Evolutionary conservation across 2,888 invertebrate genomes (phyloP), one percentile per base, ranked within the genome.

Genomic region (Omphaloscelis lunosa): DNA sequence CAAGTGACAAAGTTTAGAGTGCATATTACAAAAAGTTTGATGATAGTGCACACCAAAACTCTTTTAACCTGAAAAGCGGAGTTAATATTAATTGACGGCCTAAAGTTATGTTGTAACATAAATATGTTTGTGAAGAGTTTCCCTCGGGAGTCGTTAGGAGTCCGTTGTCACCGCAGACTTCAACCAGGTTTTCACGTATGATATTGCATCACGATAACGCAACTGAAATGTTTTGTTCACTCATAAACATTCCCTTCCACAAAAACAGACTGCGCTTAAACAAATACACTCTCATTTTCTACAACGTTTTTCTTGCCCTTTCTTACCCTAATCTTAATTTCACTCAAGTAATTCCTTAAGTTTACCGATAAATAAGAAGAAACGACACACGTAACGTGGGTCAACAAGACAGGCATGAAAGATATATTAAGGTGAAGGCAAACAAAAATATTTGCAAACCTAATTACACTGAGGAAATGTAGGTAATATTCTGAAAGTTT

Each of bases 401-500:
- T 91, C 90, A 90, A 85, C 90, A 90, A 91, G 93, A 93, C 93
- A 93, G 89, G 59, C 93, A 90, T 93, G 91, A 92, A 92, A 92
- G 93, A 94, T 94, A 92, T 94, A 94, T 94, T 92, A 92, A 88
- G 88, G 87, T 78, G 83, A 86, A 79, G 79, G 71, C 89, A 92
- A 93, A 93, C 92, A 93, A 93, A 94, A 94, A 94, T 93, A 93
- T 94, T 94, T 93, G 90, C 91, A 92, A 94, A 94, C 90, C 92
- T 94, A 94, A 95, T 95, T 95, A 94, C 63, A 61, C 53, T 45
- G 86, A 90, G 93, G 93, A 93, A 93, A 93, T 91, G 91, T 92
- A 88, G 89, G 91, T 91, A 91, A 92, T 92, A 92, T 91, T 91
- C 91, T 86, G 89, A 91, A 91, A 93, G 93, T 91, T 92, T 86